phyloP scores from a whole-genome alignment of 37 sponge, comb jelly and placozoan genomes.

The Corticium candelabrum region DNA sequence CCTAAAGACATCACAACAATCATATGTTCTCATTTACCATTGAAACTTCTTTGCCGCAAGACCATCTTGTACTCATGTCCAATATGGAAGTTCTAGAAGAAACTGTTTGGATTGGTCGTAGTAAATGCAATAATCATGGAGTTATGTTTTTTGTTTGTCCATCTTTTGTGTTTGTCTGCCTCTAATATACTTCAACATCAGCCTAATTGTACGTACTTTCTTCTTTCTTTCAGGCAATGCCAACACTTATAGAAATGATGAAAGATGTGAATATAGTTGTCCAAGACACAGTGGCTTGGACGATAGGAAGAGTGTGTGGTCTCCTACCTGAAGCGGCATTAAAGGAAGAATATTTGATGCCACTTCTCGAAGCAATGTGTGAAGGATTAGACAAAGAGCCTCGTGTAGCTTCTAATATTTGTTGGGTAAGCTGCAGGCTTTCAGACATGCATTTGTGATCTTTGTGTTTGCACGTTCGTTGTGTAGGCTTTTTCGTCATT shows the following conservation, averaged over 20 bases:
- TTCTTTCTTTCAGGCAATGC: constrained; percentile 38
- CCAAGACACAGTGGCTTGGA: constrained; percentile 94
- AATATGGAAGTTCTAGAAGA: no score
- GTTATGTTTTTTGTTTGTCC: neutral
- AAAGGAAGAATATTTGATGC: constrained; percentile 25
- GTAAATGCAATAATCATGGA: no score
- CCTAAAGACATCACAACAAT: no score
- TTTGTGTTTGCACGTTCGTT: neutral
- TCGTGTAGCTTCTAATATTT: constrained; percentile 88
- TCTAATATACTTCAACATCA: no score
- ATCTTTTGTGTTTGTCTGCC: no score
- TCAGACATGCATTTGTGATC: neutral
- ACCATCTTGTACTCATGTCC: no score
- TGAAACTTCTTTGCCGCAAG: no score
- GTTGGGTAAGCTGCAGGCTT: constrained; percentile 87
- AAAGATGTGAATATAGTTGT: constrained; percentile 71
- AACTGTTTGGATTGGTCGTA: no score
- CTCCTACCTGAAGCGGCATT: constrained; percentile 64
- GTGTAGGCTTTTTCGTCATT: constrained; percentile 88
- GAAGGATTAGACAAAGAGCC: constrained; percentile 65
- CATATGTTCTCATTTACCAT: no score
- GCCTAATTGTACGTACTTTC: no score
- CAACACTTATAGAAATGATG: constrained; percentile 51
- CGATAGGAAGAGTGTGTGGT: constrained; percentile 87
- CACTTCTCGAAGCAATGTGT: constrained; percentile 55